Percentiles rank a stretch among this genome's conserved stretches.
phyloP scores from a whole-genome alignment of 2,797 vertebrate genomes.

The Sebastes diaconus region DNA sequence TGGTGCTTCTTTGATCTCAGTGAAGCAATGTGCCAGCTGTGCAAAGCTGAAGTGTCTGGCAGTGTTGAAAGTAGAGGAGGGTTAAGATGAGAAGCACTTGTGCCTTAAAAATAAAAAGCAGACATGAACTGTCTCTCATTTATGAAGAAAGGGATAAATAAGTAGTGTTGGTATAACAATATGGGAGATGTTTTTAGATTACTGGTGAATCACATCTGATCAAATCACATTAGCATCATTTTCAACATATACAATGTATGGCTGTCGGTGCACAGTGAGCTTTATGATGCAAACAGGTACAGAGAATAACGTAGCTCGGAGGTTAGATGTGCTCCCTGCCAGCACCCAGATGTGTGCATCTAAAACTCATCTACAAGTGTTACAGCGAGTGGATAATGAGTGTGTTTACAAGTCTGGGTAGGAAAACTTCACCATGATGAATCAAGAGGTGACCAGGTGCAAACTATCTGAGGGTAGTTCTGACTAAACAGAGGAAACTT shows the following conservation, averaged over 20 bases:
- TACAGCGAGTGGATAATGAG: neutral
- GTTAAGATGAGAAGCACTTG: constrained; percentile 27
- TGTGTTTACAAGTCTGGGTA: neutral
- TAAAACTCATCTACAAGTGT: neutral
- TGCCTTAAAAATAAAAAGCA: constrained; percentile 30
- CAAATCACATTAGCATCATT: neutral
- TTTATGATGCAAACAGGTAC: neutral
- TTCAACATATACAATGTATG: neutral
- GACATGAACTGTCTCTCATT: neutral
- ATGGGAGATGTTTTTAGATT: neutral
- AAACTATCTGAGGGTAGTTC: neutral
- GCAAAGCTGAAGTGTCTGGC: constrained; percentile 52
- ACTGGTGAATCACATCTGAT: neutral
- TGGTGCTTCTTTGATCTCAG: constrained; percentile 66
- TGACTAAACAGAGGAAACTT: neutral
- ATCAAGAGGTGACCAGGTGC: neutral
- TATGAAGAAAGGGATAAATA: constrained; percentile 12
- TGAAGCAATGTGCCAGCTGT: constrained; percentile 66
- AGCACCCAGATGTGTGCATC: neutral
- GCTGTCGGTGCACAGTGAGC: neutral
- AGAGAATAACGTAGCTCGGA: neutral
- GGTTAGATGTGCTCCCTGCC: neutral
- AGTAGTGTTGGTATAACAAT: neutral
- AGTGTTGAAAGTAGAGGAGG: constrained; percentile 31
- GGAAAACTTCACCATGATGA: neutral